Evolutionary conservation across 2,888 invertebrate species (phyloP).

Genomic region (Carterocephalus palaemon): DNA sequence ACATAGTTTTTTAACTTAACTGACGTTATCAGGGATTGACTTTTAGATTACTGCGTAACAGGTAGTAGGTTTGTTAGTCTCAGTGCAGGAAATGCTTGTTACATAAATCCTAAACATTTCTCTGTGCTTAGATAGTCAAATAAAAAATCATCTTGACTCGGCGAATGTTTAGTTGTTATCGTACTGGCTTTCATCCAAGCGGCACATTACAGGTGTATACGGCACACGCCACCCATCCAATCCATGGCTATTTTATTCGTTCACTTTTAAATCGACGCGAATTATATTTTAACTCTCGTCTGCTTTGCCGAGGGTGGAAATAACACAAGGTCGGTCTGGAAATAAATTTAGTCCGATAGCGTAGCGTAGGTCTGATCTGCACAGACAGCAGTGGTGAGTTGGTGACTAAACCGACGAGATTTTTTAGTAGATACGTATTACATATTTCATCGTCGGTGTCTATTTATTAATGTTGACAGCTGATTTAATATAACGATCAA

Average conservation of each 20-base stretch:
- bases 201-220: conserved; percentile 48
- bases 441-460: conserved; percentile 7
- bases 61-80: no score
- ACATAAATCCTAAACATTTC: no score
- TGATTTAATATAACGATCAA: conserved; percentile 13
- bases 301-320: conserved; percentile 52
- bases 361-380: conserved; percentile 47
- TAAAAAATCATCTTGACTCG: conserved; percentile 18
- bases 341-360: conserved; percentile 52
- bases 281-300: conserved; percentile 55
- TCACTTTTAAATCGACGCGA: conserved; percentile 48
- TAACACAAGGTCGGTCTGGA: conserved; percentile 65
- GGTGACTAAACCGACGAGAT: conserved; percentile 29
- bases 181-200: conserved; percentile 55
- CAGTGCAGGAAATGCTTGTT: no score
- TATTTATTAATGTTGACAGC: conserved; percentile 5
- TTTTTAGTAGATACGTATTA: conserved; percentile 4
- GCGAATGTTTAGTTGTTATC: conserved; percentile 37
- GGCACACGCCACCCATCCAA: conserved; percentile 38
- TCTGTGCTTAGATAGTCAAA: conserved; percentile 8
- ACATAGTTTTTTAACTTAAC: no score
- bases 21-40: no score
- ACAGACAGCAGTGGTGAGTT: conserved; percentile 23
- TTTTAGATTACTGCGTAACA: no score
- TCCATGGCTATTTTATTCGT: conserved; percentile 49